phyloP scores from a whole-genome alignment of 2,113 vertebrate species.

The Corythaeola cristata region DNA sequence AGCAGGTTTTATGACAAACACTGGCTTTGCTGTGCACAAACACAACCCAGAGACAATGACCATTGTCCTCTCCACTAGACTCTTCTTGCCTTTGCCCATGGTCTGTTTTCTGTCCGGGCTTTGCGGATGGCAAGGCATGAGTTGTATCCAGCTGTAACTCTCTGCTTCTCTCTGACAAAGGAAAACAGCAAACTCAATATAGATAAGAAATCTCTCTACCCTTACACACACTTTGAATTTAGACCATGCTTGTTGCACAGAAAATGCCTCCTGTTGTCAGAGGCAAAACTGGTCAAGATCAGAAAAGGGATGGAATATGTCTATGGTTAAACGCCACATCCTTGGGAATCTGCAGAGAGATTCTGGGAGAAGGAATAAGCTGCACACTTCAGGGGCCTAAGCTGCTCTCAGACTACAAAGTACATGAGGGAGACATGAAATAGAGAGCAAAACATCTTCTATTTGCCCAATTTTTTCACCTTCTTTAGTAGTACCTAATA shows the following conservation, averaged over 20 bases:
- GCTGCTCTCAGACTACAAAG: background rate
- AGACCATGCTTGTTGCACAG: background rate
- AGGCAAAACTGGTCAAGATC: background rate
- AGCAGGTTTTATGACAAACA: background rate
- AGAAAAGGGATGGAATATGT: background rate
- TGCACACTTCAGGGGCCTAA: background rate
- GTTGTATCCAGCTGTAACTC: background rate
- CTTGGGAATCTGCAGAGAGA: background rate
- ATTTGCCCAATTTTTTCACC: background rate
- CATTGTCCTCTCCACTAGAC: background rate
- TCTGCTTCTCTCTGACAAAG: background rate
- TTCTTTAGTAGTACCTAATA: background rate
- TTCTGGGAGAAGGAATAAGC: background rate
- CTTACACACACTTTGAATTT: background rate
- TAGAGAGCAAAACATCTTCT: background rate
- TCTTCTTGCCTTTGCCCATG: background rate
- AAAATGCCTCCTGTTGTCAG: background rate
- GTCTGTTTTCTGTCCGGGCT: background rate
- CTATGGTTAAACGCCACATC: background rate
- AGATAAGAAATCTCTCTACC: background rate
- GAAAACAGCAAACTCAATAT: background rate
- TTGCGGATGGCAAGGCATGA: background rate
- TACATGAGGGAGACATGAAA: background rate
- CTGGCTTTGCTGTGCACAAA: background rate
- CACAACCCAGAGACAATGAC: background rate